Conservation (phyloP, 2,113 vertebrate species). For the Microcebus griseorufus region DNA sequence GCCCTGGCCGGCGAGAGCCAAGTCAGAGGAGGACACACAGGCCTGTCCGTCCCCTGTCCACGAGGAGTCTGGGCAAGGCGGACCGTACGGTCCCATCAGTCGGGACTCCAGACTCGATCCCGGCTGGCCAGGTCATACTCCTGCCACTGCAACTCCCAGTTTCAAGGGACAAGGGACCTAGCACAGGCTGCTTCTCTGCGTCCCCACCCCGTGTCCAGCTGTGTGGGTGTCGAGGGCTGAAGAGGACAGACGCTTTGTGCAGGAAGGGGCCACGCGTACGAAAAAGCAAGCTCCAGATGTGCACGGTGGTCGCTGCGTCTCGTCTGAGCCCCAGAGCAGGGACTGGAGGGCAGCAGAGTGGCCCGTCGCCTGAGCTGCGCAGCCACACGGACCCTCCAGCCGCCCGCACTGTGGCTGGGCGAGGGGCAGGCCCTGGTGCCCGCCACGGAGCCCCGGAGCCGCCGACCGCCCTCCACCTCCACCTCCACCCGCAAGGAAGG, state of each 20-base stretch:
- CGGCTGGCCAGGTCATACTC: fast-evolving
- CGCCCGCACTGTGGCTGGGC: no score
- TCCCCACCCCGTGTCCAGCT: not conserved
- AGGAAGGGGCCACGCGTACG: fast-evolving
- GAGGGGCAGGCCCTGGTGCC: not conserved
- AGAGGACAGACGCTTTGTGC: fast-evolving
- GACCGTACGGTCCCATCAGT: fast-evolving
- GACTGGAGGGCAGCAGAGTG: no score
- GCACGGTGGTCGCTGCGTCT: fast-evolving
- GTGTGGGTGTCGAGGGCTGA: fast-evolving
- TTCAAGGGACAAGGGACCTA: not conserved
- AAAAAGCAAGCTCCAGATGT: not conserved
- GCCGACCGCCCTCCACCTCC: fast-evolving
- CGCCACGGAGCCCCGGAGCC: not conserved
- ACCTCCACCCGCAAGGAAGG: fast-evolving
- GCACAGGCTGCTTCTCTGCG: fast-evolving
- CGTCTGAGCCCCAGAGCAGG: fast-evolving
- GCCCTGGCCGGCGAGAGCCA: fast-evolving
- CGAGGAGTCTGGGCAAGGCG: fast-evolving
- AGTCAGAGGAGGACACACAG: fast-evolving
- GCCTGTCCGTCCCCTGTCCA: fast-evolving
- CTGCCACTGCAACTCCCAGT: fast-evolving
- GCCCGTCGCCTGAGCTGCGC: fast-evolving
- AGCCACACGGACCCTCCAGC: no score
- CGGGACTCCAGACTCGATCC: fast-evolving